phyloP scores from a whole-genome alignment of 2,113 vertebrate genomes.

The Prinia subflava region DNA sequence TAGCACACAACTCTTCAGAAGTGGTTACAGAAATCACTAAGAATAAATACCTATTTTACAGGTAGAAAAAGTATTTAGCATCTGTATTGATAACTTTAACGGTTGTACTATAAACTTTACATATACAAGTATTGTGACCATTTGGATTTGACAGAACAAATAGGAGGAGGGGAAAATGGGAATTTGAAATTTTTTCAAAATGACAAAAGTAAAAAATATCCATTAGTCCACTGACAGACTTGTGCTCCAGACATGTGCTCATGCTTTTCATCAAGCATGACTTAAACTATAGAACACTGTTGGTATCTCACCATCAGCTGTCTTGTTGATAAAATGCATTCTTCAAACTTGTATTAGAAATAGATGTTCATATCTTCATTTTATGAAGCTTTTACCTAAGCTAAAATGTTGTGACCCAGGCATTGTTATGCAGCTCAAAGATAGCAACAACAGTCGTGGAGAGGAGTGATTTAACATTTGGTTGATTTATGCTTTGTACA shows the following conservation, averaged over 20 bases:
- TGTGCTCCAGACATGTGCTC: neutral
- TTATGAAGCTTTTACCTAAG: neutral
- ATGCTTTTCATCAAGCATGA: neutral
- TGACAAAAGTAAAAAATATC: neutral
- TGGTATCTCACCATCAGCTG: neutral
- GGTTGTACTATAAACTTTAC: neutral
- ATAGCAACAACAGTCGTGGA: neutral
- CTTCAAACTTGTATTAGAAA: neutral
- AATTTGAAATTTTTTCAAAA: neutral
- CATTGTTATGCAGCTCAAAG: constrained; percentile 26
- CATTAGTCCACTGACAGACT: neutral
- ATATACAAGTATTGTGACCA: neutral
- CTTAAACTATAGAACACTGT: neutral
- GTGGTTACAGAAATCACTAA: neutral
- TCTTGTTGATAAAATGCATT: neutral
- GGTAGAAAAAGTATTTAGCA: neutral
- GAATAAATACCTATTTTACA: neutral
- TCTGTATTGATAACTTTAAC: neutral
- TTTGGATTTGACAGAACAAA: neutral
- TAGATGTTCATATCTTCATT: neutral
- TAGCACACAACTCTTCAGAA: neutral
- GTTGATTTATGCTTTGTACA: neutral
- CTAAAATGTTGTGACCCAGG: neutral
- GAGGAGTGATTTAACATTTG: neutral
- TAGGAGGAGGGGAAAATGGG: accelerated